These are phyloP conservation scores for Lagorchestes hirsutus DNA, from an alignment of 2,797 vertebrate species.

Conservation along the genomic window DNA sequence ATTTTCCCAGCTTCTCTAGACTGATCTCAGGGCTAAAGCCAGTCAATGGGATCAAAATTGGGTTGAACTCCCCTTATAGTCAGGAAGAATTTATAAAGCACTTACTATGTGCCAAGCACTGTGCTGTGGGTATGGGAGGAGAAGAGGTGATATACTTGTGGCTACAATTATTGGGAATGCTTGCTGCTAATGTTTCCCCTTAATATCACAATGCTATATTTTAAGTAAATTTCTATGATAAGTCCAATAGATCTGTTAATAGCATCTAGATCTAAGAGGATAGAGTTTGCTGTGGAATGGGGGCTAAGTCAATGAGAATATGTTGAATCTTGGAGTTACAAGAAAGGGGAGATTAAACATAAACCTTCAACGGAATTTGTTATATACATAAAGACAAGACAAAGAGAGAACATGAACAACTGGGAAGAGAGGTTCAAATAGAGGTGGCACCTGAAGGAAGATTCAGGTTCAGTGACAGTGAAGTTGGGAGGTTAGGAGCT, in stretches of 20 bases:
- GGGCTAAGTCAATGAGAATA: not conserved
- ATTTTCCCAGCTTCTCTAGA: not conserved
- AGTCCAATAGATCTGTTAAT: not conserved
- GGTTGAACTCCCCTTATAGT: not conserved
- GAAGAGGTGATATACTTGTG: not conserved
- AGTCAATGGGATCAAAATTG: not conserved
- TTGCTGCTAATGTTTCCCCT: not conserved
- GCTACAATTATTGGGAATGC: not conserved
- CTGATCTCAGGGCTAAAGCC: not conserved
- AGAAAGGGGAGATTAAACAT: not conserved
- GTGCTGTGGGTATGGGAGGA: not conserved
- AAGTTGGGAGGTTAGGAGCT: not conserved
- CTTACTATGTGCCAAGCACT: not conserved
- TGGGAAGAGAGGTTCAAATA: not conserved
- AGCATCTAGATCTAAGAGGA: not conserved
- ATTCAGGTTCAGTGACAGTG: not conserved
- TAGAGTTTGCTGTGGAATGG: not conserved
- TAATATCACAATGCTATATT: not conserved
- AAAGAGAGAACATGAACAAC: not conserved
- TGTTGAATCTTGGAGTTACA: not conserved
- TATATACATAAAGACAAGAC: not conserved
- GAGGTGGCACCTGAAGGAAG: not conserved
- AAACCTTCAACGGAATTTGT: not conserved
- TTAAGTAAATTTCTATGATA: not conserved
- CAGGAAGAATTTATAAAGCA: not conserved